Evolutionary conservation across 2,113 vertebrate genomes (phyloP).

Genomic region (Rissa tridactyla): DNA sequence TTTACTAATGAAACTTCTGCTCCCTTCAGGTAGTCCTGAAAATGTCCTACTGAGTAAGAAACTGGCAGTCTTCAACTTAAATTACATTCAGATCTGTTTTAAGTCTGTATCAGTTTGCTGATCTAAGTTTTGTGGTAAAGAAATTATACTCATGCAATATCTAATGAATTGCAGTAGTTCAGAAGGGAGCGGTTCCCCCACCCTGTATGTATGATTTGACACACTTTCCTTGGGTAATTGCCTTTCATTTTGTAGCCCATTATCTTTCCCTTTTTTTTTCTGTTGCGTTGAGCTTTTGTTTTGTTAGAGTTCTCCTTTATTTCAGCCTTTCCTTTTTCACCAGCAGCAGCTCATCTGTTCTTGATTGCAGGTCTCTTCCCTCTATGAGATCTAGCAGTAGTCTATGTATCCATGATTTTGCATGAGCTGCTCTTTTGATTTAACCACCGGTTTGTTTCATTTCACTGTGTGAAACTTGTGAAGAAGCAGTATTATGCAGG

Average conservation of each 20-base stretch:
- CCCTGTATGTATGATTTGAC: not conserved
- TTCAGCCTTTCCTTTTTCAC: not conserved
- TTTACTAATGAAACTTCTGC: not conserved
- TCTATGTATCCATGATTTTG: not conserved
- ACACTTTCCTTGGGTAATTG: not conserved
- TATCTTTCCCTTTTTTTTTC: not conserved
- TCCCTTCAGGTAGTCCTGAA: not conserved
- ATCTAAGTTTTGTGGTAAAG: slow-evolving; percentile 43
- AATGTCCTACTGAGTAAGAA: not conserved
- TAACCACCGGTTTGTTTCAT: not conserved
- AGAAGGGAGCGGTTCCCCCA: not conserved
- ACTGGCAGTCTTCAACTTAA: not conserved
- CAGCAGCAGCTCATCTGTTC: not conserved
- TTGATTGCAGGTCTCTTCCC: not conserved
- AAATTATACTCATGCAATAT: not conserved
- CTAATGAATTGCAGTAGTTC: slow-evolving; percentile 14
- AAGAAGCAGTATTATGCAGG: not conserved
- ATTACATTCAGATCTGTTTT: not conserved
- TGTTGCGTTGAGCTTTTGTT: not conserved
- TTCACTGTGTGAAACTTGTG: not conserved
- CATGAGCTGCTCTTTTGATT: not conserved
- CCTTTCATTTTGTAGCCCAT: not conserved
- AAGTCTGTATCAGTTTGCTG: slow-evolving; percentile 22
- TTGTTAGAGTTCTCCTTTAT: not conserved
- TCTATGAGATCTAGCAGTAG: not conserved